Evolutionary conservation across 1,140 invertebrate species (phyloP), one percentile per base, ranked within the genome.

Genomic region (Sarcophaga peregrina): DNA sequence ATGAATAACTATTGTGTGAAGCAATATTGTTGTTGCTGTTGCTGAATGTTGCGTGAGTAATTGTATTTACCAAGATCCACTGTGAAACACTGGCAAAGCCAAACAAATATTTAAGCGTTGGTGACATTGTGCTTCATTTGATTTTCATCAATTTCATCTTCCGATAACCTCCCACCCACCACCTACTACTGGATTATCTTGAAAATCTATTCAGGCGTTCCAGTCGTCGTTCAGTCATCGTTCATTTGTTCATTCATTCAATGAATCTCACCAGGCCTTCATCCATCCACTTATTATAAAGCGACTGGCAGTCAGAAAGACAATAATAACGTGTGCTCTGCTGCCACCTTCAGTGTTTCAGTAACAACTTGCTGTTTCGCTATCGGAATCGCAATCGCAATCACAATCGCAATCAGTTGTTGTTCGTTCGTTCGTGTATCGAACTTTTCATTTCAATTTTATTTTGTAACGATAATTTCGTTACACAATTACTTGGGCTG

Each of bases 81-180:
- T 37, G 25, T 37, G 25, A 4, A 1, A 37, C 25, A 37, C 25
- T 37, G 25, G 25, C 25, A 2, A 4, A 2, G 25, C 25, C 25
- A 37, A 4, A 37, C 25, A 37, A 37, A 68, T n/a, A 68, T 68
- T 68, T 68, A 68, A 68, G 20, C 62, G 20, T 17, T 20, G 62
- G 62, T 68, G 62, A 68, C 62, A 68, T 68, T 68, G 62, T 20
- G 62, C 62, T 68, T 68, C 17, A 68, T 68, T 68, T 68, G 62
- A 68, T 68, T 68, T 68, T 68, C 62, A 68, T 68, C 62, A 68
- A 68, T 68, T 68, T 68, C 17, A 68, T 68, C 54, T 58, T 37
- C 4, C 1, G 25, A 37, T 37, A 37, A 37, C 25, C 25, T 2
- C 25, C 25, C 1, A 1, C 54, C 15, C n/a, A 11, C 13, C 15